A percentile compares a stretch with the other conserved stretches of the same genome.
phyloP scores from a whole-genome alignment of 2,113 vertebrate genomes.

The Otolemur garnettii region DNA sequence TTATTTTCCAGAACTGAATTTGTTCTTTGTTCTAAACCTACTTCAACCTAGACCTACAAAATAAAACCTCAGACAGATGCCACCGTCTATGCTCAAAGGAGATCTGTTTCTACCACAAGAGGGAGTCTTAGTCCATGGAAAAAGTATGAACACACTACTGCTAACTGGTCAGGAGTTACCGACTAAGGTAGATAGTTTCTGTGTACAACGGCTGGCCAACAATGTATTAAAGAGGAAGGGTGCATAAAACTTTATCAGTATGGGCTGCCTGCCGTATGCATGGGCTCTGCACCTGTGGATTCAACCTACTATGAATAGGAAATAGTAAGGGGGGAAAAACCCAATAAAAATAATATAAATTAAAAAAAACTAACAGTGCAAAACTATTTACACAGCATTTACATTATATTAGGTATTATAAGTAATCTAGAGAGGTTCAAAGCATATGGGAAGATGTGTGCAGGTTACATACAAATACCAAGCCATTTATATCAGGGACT shows the following conservation, averaged over 20 bases:
- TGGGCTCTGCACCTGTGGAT: not conserved
- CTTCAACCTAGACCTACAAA: not conserved
- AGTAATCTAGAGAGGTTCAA: not conserved
- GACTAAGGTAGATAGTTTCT: too few species aligned
- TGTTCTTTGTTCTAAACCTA: conserved; percentile 54
- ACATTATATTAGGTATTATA: not conserved
- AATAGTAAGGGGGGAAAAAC: not conserved
- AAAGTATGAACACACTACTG: too few species aligned
- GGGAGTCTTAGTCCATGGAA: conserved; percentile 32
- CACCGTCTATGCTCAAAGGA: not conserved
- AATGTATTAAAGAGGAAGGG: not conserved
- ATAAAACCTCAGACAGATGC: not conserved
- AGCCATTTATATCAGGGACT: not conserved
- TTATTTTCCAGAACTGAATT: conserved; percentile 14
- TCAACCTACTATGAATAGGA: not conserved
- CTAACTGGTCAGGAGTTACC: too few species aligned
- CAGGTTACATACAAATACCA: not conserved
- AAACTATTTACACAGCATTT: not conserved
- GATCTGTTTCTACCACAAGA: conserved; percentile 47
- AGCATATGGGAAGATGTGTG: not conserved
- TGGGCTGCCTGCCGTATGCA: not conserved
- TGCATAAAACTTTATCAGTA: not conserved
- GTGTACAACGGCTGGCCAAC: too few species aligned
- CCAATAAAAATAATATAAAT: not conserved
- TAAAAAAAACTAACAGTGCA: not conserved